Percentiles rank a stretch among this genome's conserved stretches.
These are phyloP conservation scores for Onychomys torridus DNA, from an alignment of 2,797 vertebrate species.

Conservation along the genomic window DNA sequence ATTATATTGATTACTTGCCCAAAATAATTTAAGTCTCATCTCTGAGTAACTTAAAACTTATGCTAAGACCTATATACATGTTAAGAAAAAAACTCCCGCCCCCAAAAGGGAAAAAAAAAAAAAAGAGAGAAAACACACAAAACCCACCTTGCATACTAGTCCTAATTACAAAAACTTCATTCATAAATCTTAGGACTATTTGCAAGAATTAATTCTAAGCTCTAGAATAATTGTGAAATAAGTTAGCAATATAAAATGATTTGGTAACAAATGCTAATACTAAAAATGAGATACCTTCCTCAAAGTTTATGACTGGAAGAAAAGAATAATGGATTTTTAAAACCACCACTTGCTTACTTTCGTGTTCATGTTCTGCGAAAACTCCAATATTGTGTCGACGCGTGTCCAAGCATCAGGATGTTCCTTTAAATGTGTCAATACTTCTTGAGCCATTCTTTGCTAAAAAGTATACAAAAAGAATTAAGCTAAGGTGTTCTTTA, in stretches of 20 bases:
- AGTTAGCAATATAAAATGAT: constrained; percentile 82
- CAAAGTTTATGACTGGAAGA: constrained; percentile 92
- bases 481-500: constrained; percentile 62
- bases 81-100: constrained; percentile 44
- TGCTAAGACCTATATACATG: constrained; percentile 79
- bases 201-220: constrained; percentile 81
- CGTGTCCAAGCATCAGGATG: constrained; percentile 99
- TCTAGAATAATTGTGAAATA: constrained; percentile 84
- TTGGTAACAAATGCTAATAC: constrained; percentile 83
- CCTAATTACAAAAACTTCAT: constrained; percentile 64
- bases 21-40: constrained; percentile 77
- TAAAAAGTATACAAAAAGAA: constrained; percentile 83
- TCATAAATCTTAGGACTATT: constrained; percentile 83
- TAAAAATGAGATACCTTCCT: constrained; percentile 92
- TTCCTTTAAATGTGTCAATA: constrained; percentile 98
- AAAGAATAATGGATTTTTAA: constrained; percentile 85
- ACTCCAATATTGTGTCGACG: constrained; percentile 99
- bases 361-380: constrained; percentile 99
- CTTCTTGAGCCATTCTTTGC: constrained; percentile 99
- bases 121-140: background rate
- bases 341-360: constrained; percentile 93
- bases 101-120: constrained; percentile 12
- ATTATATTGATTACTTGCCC: constrained; percentile 77
- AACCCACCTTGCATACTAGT: constrained; percentile 81
- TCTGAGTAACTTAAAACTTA: constrained; percentile 81